phyloP scores from a whole-genome alignment of 2,797 vertebrate species.

The Acanthurus lineatus region DNA sequence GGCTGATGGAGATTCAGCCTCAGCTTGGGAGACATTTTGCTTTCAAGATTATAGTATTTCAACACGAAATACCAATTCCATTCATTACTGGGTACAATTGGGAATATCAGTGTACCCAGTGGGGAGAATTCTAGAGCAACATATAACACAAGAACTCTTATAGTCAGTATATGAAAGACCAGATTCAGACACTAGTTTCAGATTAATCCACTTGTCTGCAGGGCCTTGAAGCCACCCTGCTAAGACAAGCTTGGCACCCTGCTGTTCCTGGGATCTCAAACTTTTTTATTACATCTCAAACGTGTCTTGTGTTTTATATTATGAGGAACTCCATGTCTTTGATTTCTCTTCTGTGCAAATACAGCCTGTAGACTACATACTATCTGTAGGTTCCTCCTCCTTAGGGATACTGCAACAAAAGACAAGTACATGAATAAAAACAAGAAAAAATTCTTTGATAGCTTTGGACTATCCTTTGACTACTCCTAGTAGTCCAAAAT shows the following conservation, averaged over 20 bases:
- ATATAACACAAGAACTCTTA: slow-evolving; percentile 11
- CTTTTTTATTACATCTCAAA: slow-evolving; percentile 9
- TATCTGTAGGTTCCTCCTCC: background rate
- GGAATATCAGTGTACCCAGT: slow-evolving; percentile 25
- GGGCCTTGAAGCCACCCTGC: background rate
- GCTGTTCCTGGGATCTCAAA: slow-evolving; percentile 3
- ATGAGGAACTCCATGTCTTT: background rate
- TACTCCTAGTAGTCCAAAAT: background rate
- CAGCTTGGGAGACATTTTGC: slow-evolving; percentile 55
- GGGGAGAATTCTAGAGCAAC: background rate
- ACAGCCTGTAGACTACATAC: background rate
- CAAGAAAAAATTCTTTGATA: background rate
- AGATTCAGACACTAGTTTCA: slow-evolving; percentile 18
- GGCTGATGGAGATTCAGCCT: slow-evolving; percentile 47
- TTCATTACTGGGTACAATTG: slow-evolving; percentile 38
- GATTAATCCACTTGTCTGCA: slow-evolving; percentile 19
- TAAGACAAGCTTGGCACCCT: background rate
- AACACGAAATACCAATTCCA: slow-evolving; percentile 37
- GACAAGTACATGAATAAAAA: background rate
- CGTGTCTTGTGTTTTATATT: background rate
- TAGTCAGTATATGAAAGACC: background rate
- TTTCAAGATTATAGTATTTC: slow-evolving; percentile 44
- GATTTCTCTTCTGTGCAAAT: slow-evolving; percentile 9
- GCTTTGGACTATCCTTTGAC: background rate
- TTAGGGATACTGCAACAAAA: background rate